Evolutionary conservation across 2,113 vertebrate genomes (phyloP).

Genomic region (Falco punctatus): DNA sequence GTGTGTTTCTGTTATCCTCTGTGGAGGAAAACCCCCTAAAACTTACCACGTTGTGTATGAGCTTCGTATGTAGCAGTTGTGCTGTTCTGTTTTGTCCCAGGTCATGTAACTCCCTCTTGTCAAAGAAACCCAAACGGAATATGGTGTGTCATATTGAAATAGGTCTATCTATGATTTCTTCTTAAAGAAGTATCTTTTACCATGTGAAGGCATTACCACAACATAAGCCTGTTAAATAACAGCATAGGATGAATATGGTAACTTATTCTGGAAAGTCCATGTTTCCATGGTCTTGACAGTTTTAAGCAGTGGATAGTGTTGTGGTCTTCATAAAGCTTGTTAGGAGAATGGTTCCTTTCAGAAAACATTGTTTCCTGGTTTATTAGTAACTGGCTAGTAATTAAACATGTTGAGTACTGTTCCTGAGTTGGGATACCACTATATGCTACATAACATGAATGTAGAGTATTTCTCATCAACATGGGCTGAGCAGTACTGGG

Average conservation of each 20-base stretch:
- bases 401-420: rapidly evolving
- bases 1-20: neutral
- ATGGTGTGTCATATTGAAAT: too few species aligned
- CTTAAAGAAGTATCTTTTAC: neutral
- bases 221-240: neutral
- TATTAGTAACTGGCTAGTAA: neutral
- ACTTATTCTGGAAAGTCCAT: neutral
- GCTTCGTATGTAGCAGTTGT: neutral
- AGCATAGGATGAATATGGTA: neutral
- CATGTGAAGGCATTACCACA: neutral
- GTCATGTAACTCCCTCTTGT: neutral
- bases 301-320: neutral
- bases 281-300: neutral
- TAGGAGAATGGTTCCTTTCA: neutral
- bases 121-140: neutral
- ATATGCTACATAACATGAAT: rapidly evolving
- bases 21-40: neutral
- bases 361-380: neutral
- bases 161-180: too few species aligned
- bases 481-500: neutral
- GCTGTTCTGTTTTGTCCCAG: neutral
- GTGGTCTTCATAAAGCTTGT: neutral
- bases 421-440: neutral
- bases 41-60: rapidly evolving
- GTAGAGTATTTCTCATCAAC: neutral